These are phyloP conservation scores for pig (Sus scrofa) DNA, from an alignment of 2,113 vertebrate species.

Conservation along the genomic window T2T-Sscrofa CM000820.6:87642501-87643000, in stretches of 20 bases:
- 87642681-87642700: slow-evolving; percentile 29
- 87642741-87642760: background rate
- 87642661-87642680: background rate
- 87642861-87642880: background rate
- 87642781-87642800: background rate
- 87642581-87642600: background rate
- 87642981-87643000: slow-evolving; percentile 66
- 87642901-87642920: slow-evolving; percentile 56
- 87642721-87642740: background rate
- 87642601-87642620: slow-evolving; percentile 39
- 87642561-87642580: slow-evolving; percentile 33
- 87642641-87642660: background rate
- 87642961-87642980: slow-evolving; percentile 72
- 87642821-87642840: background rate
- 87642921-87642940: slow-evolving; percentile 63
- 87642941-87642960: slow-evolving; percentile 72
- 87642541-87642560: slow-evolving; percentile 32
- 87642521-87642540: slow-evolving; percentile 56
- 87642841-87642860: slow-evolving; percentile 1
- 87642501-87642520: slow-evolving; percentile 45
- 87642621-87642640: slow-evolving; percentile 3
- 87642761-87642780: background rate
- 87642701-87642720: slow-evolving; percentile 22
- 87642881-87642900: slow-evolving; percentile 33
- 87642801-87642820: background rate